A percentile compares a stretch with the other conserved stretches of the same genome.
Conservation (phyloP, 2,888 invertebrate species). For the Minunthozetes semirufus region DNA sequence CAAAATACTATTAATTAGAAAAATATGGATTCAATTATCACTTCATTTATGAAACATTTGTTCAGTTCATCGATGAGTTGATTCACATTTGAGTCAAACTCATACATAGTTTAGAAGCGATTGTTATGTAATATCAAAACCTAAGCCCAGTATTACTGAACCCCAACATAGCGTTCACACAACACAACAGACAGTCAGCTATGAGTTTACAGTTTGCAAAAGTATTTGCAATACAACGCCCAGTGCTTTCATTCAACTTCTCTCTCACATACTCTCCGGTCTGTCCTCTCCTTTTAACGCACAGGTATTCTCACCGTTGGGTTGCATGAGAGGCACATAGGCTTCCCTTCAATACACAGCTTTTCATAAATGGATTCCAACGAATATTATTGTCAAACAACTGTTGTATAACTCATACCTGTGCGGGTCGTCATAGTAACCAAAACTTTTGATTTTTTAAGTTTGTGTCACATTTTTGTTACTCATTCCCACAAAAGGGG, state of each 20-base stretch:
- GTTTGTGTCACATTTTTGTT: neutral
- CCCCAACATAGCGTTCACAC: neutral
- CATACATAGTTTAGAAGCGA: neutral
- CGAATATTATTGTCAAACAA: neutral
- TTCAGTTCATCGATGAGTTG: neutral
- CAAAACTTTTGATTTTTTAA: neutral
- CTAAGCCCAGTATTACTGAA: conserved; percentile 6
- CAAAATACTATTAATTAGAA: neutral
- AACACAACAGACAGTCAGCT: neutral
- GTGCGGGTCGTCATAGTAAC: neutral
- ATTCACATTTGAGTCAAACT: neutral
- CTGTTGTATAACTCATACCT: conserved; percentile 14
- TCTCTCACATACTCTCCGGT: neutral
- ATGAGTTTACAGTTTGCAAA: neutral
- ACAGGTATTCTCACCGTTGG: neutral
- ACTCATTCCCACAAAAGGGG: neutral
- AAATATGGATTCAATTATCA: neutral
- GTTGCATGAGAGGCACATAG: neutral
- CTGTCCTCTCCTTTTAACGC: neutral
- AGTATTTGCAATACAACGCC: conserved; percentile 16
- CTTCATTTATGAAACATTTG: neutral
- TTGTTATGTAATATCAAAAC: neutral
- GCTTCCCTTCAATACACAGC: conserved; percentile 2
- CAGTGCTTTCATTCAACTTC: conserved; percentile 6
- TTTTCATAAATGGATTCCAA: conserved; percentile 3